Evolutionary conservation across 2,113 vertebrate genomes (phyloP).

Genomic region (Bungarus multicinctus): DNA sequence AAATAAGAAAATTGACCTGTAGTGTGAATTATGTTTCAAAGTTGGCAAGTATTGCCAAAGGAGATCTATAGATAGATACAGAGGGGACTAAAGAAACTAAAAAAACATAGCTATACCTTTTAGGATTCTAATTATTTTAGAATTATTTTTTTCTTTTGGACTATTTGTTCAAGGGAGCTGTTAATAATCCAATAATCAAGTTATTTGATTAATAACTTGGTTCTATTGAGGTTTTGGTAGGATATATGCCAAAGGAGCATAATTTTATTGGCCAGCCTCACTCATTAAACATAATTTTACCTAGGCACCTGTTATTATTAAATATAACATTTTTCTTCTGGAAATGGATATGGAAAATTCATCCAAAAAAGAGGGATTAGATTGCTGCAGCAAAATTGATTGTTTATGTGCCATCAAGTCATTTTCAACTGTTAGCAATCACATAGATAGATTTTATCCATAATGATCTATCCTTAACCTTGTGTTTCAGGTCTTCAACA

Average conservation of each 20-base stretch:
- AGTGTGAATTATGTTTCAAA: not conserved
- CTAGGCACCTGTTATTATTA: not conserved
- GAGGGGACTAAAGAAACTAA: not conserved
- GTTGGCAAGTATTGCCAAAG: not conserved
- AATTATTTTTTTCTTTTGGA: not conserved
- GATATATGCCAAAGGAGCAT: not conserved
- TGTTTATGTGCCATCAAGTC: not conserved
- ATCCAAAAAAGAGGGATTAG: not conserved
- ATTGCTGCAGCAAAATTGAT: not conserved
- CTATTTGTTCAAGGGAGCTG: not conserved
- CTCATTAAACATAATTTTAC: not conserved
- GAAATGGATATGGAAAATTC: not conserved
- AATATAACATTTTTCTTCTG: not conserved
- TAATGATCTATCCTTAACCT: not conserved
- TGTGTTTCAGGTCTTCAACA: not conserved
- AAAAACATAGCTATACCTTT: not conserved
- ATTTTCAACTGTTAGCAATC: not conserved
- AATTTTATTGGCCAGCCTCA: constrained; percentile 26
- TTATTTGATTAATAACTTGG: not conserved
- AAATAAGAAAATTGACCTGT: not conserved
- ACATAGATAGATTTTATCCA: not conserved
- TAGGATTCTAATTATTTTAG: not conserved
- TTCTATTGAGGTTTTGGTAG: not conserved
- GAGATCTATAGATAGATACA: not conserved
- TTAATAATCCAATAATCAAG: not conserved